These are phyloP conservation scores for Phyllopteryx taeniolatus DNA, from an alignment of 2,113 vertebrate genomes.

Conservation along the genomic window DNA sequence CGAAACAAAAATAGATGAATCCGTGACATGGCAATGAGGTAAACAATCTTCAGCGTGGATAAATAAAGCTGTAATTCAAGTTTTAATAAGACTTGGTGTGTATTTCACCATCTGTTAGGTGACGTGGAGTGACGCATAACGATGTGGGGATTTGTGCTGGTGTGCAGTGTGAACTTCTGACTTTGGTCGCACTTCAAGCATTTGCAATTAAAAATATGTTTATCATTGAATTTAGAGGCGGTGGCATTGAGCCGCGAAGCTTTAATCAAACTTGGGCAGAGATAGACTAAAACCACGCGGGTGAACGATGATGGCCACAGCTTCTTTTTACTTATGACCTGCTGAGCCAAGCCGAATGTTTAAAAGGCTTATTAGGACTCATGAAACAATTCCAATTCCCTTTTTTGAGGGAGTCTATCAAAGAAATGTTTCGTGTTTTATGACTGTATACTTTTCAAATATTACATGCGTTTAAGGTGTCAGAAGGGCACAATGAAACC, in stretches of 20 bases:
- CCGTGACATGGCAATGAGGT: not conserved
- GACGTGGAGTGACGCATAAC: conserved; percentile 22
- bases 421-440: not conserved
- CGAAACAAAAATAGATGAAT: not conserved
- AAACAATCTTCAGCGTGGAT: conserved; percentile 8
- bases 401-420: conserved; percentile 7
- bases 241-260: conserved; percentile 16
- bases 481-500: not conserved
- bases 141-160: conserved; percentile 20
- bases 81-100: conserved; percentile 21
- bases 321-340: conserved; percentile 35
- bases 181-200: conserved; percentile 62
- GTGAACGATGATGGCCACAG: conserved; percentile 49
- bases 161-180: conserved; percentile 54
- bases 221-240: conserved; percentile 57
- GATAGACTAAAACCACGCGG: conserved; percentile 38
- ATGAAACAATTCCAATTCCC: conserved; percentile 18
- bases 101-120: conserved; percentile 30
- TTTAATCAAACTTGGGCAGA: conserved; percentile 47
- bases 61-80: conserved; percentile 5
- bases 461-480: not conserved
- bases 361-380: conserved; percentile 31
- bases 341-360: conserved; percentile 30
- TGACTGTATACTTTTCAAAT: not conserved
- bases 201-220: conserved; percentile 68